These are phyloP conservation scores for Trichopoda pennipes DNA, from an alignment of 2,888 invertebrate genomes.

Conservation along the genomic window DNA sequence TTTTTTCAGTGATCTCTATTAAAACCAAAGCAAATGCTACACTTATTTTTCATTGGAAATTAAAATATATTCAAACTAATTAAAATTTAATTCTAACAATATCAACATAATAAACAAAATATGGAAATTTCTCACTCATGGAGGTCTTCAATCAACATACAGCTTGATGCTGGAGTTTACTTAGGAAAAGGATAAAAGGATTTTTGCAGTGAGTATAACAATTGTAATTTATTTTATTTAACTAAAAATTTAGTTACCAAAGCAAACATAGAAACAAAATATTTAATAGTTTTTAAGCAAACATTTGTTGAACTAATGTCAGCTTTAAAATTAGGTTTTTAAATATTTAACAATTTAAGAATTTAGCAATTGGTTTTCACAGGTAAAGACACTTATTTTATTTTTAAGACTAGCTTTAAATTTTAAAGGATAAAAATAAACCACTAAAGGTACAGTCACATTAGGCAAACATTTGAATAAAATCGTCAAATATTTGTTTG, in stretches of 20 bases:
- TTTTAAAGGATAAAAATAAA: no score
- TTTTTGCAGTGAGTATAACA: constrained; percentile 16
- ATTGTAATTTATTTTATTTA: neutral
- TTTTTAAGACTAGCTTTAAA: no score
- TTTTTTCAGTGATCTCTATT: constrained; percentile 19
- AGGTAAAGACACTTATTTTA: no score
- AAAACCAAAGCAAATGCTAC: neutral
- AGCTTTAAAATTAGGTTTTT: no score
- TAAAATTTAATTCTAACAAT: neutral
- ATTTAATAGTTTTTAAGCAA: no score
- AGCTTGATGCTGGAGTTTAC: neutral
- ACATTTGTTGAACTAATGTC: no score
- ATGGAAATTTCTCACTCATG: neutral
- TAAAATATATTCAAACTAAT: neutral
- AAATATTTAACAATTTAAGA: no score
- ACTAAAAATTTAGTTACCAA: neutral
- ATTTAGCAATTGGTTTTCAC: no score
- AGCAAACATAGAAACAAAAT: neutral
- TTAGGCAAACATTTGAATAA: no score
- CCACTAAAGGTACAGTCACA: no score
- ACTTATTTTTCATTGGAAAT: neutral
- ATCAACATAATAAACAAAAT: neutral
- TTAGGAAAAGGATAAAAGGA: neutral
- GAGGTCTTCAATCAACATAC: constrained; percentile 62
- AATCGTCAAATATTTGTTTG: no score